These are phyloP conservation scores for Lithophane leautieri DNA, from an alignment of 2,888 invertebrate species.

Conservation along the genomic window DNA sequence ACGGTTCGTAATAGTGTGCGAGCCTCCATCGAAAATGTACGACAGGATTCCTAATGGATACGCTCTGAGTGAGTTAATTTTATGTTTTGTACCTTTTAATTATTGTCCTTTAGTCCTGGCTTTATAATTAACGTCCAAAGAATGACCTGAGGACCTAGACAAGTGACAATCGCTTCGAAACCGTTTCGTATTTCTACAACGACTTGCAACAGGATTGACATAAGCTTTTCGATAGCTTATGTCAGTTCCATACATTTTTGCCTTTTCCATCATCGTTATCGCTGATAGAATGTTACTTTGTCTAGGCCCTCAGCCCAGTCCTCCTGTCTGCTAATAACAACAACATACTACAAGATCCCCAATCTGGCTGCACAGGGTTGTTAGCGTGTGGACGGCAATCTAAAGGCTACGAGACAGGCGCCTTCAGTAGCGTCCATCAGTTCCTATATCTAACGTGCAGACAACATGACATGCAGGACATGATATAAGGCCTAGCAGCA, in stretches of 20 bases:
- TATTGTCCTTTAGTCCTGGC: not conserved
- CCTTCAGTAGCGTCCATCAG: not conserved
- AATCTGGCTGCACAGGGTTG: not conserved
- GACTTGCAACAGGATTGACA: too few species aligned
- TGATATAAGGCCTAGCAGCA: not conserved
- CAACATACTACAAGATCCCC: not conserved
- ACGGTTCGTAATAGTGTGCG: conserved; percentile 37
- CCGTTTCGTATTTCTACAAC: too few species aligned
- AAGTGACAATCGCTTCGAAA: too few species aligned
- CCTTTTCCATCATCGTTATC: too few species aligned
- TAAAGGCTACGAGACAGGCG: not conserved
- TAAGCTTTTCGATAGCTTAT: too few species aligned
- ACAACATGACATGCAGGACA: not conserved
- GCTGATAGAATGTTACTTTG: too few species aligned
- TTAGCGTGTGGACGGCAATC: too few species aligned
- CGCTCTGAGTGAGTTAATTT: conserved; percentile 65
- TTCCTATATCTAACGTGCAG: not conserved
- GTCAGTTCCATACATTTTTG: too few species aligned
- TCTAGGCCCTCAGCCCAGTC: too few species aligned
- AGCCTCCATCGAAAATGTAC: conserved; percentile 61
- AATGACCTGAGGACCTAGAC: not conserved
- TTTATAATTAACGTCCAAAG: not conserved
- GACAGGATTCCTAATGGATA: conserved; percentile 48
- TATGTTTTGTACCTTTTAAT: conserved; percentile 1
- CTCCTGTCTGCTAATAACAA: not conserved